Conservation (phyloP, 2,888 invertebrate species). For the Ochlodes sylvanus region DNA sequence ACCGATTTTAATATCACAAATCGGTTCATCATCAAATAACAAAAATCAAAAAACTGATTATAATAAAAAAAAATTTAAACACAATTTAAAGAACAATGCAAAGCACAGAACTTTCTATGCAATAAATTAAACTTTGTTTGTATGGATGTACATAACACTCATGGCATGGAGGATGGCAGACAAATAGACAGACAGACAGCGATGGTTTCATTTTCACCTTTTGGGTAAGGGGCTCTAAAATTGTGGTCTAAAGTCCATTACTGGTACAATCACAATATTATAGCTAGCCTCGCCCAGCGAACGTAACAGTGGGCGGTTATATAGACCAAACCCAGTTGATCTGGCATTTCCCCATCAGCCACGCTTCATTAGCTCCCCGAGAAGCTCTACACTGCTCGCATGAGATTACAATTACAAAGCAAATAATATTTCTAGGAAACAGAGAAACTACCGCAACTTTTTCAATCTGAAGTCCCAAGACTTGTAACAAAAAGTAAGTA, state of each 20-base stretch:
- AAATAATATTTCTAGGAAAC: constrained; percentile 46
- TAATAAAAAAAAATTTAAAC: no score
- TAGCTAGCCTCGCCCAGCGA: constrained; percentile 14
- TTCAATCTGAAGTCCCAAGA: constrained; percentile 21
- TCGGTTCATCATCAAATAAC: no score
- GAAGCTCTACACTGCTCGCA: constrained; percentile 48
- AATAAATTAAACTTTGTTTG: no score
- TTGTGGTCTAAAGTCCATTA: background rate
- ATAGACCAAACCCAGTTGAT: constrained; percentile 60
- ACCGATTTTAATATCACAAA: no score
- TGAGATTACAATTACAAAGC: constrained; percentile 65
- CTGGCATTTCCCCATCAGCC: constrained; percentile 58
- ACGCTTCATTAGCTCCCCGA: constrained; percentile 61
- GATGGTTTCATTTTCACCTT: no score
- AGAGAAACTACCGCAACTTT: constrained; percentile 42
- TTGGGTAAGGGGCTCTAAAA: no score
- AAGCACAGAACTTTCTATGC: no score
- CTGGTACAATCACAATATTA: background rate
- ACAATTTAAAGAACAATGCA: no score
- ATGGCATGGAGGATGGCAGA: no score
- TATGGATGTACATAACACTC: no score
- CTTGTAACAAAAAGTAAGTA: constrained; percentile 10
- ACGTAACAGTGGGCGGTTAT: constrained; percentile 60
- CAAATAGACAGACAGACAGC: no score
- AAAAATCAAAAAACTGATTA: no score